Conservation (phyloP, 23 tunicate genomes). For the Corella eumyota region DNA sequence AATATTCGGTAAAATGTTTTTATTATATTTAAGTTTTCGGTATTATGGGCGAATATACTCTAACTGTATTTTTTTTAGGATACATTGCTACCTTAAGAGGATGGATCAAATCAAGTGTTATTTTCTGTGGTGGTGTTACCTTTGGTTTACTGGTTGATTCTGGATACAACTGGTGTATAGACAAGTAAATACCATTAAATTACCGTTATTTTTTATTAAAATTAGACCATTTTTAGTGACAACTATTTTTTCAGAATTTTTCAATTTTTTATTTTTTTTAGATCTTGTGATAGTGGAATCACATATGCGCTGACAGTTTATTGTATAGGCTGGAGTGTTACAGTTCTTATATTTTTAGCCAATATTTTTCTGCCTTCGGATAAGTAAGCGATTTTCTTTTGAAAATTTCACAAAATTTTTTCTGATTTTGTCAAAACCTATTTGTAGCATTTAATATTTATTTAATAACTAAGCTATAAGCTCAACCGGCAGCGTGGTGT, state of each 20-base stretch:
- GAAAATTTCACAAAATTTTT: background rate
- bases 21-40: background rate
- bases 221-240: too few species aligned
- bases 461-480: too few species aligned
- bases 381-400: constrained; percentile 18
- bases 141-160: constrained; percentile 69
- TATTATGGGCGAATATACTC: background rate
- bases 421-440: background rate
- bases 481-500: too few species aligned
- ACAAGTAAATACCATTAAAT: too few species aligned
- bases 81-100: constrained; percentile 64
- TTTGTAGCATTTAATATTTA: background rate
- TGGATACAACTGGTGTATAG: constrained; percentile 26
- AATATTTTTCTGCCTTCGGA: constrained; percentile 17
- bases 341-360: constrained; percentile 37
- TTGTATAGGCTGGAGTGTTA: constrained; percentile 62
- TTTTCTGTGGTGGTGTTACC: constrained; percentile 51
- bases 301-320: constrained; percentile 50
- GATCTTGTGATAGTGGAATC: constrained; percentile 22
- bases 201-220: too few species aligned
- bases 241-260: too few species aligned
- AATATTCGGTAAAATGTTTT: background rate
- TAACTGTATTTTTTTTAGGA: constrained; percentile 14
- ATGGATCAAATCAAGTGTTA: constrained; percentile 50
- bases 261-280: constrained; percentile 6